A percentile compares a stretch with the other conserved stretches of the same genome.
phyloP scores from a whole-genome alignment of 2,888 invertebrate genomes.

The Congeria kusceri region DNA sequence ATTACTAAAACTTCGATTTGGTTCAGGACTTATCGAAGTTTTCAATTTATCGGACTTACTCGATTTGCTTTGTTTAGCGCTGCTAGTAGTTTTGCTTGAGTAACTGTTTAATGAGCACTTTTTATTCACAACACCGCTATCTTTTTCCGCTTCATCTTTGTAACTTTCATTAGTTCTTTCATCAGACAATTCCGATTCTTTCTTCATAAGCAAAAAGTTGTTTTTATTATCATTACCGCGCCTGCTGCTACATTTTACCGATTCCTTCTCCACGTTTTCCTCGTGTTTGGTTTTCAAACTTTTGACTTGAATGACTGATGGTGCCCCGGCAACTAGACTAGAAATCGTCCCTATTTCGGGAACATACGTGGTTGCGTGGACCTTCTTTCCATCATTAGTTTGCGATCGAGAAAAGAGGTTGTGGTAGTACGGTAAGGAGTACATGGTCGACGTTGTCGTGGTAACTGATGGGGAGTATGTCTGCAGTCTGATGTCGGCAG shows the following conservation, averaged over 20 bases:
- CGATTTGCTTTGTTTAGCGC: neutral
- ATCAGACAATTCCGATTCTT: neutral
- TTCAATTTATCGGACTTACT: neutral
- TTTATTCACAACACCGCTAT: neutral
- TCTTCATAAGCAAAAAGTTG: neutral
- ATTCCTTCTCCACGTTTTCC: neutral
- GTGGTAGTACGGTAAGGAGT: conserved; percentile 76
- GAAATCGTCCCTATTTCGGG: conserved; percentile 79
- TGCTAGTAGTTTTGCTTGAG: neutral
- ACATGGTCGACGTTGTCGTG: no score
- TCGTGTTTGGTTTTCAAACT: conserved; percentile 12
- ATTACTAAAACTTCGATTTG: no score
- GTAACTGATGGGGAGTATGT: no score
- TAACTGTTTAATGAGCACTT: neutral
- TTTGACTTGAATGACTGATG: conserved; percentile 44
- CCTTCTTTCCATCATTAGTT: conserved; percentile 67
- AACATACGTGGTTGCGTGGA: conserved; percentile 80
- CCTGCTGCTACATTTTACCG: neutral
- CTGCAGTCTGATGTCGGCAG: no score
- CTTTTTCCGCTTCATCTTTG: neutral
- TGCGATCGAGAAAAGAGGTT: conserved; percentile 73
- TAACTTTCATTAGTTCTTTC: neutral
- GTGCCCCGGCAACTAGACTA: conserved; percentile 56
- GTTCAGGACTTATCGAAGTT: neutral
- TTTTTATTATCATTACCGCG: neutral